Evolutionary conservation across 2,113 vertebrate genomes (phyloP), one percentile per base, ranked within the genome.

Genomic region (Callipepla californica): DNA sequence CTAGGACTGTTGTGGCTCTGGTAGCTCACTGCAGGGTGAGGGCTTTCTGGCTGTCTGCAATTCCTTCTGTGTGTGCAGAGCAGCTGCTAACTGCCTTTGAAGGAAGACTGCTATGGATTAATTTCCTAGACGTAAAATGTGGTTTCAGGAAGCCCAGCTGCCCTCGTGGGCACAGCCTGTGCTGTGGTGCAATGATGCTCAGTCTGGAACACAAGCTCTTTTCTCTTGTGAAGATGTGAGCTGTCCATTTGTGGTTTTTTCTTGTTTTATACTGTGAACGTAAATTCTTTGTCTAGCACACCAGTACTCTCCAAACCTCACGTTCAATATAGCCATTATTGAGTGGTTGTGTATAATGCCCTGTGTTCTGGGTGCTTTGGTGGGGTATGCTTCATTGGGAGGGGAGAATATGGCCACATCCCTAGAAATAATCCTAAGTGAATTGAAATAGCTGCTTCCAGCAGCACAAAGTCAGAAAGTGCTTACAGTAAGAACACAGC

Each of bases 371-470:
- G 22, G 7, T n/a, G 10, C 2, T 34, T 5, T 58, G 30, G 40
- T 72, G 23, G 11, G 47, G 80, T 72, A n/a, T 8, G 7, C 36
- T 77, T 17, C 50, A 83, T 7, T 0, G 4, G 4, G 17, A 66
- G 32, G 15, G 34, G 23, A 34, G 9, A 62, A 55, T 61, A 38
- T 47, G 42, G 7, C 23, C 1, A 1, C 40, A 12, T 58, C 69
- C 83, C 51, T 48, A 73, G 25, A 47, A 75, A 36, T 80, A 63
- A 2, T 3, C 66, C 19, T 81, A 57, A 42, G 6, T 66, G 59
- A 59, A 50, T 32, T 84, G 65, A 67, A 88, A 78, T 22, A 74
- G 61, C 55, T 88, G 26, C 83, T 92, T 87, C 68, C 65, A 92
- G 50, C 18, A 57, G 17, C 47, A 65, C 34, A 78, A 44, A 6